A percentile compares a stretch with the other conserved stretches of the same genome.
These are phyloP conservation scores for Ariolimax columbianus DNA, from an alignment of 2,888 invertebrate species.

Conservation along the genomic window DNA sequence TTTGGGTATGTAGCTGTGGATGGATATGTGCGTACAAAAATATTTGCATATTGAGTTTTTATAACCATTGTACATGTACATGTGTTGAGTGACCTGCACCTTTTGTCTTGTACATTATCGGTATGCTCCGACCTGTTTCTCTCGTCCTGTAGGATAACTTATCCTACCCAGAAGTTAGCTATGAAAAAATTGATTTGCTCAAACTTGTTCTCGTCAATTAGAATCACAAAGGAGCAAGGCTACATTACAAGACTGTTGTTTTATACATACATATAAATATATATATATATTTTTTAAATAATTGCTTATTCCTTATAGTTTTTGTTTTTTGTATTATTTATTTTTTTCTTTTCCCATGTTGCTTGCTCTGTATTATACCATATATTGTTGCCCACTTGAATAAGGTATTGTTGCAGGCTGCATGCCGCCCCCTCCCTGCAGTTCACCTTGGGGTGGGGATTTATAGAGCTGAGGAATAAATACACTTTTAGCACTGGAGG, in stretches of 20 bases:
- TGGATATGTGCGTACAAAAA: neutral
- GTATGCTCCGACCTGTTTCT: neutral
- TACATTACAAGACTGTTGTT: too few relatives aligned
- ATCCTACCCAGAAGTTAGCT: neutral
- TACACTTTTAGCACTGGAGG: too few relatives aligned
- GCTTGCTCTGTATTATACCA: too few relatives aligned
- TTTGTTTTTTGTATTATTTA: neutral
- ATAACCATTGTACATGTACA: neutral
- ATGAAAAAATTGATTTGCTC: slow-evolving; percentile 24
- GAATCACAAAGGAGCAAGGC: neutral
- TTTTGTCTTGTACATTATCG: neutral
- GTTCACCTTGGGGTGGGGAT: too few relatives aligned
- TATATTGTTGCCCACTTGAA: too few relatives aligned
- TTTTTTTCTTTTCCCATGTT: neutral
- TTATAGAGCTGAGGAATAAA: too few relatives aligned
- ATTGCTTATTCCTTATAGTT: neutral
- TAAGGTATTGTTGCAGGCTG: too few relatives aligned
- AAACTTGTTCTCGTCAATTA: neutral
- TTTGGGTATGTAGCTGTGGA: neutral
- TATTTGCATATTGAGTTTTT: neutral
- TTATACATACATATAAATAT: neutral
- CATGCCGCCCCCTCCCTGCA: too few relatives aligned
- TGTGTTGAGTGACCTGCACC: neutral
- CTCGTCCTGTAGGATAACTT: neutral
- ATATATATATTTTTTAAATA: neutral